Conservation (phyloP, 2,797 vertebrate species). For the Cynopterus sphinx region DNA sequence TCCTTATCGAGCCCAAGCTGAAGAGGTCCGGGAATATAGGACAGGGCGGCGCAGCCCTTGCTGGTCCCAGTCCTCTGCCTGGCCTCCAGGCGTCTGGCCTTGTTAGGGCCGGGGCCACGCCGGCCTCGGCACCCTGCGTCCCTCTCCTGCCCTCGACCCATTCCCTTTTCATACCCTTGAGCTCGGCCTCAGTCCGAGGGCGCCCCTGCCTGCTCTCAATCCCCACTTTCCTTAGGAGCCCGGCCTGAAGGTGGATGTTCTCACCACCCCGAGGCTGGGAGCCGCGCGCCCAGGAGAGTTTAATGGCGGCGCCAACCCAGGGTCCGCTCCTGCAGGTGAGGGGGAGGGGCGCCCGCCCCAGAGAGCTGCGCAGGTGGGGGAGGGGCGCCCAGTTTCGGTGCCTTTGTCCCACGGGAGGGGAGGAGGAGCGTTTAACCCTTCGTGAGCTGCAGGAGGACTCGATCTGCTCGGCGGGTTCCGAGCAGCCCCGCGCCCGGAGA, state of each 20-base stretch:
- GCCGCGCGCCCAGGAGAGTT: background rate
- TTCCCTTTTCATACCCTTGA: background rate
- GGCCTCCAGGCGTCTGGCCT: background rate
- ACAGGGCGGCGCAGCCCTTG: fast-evolving
- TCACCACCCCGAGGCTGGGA: background rate
- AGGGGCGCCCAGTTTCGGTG: conserved; percentile 58
- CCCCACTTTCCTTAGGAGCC: background rate
- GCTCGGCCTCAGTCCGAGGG: background rate
- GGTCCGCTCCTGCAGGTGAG: background rate
- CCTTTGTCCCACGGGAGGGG: conserved; percentile 70
- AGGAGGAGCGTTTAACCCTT: conserved; percentile 61
- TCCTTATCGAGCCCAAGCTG: background rate
- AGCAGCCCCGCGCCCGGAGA: background rate
- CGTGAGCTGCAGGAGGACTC: background rate
- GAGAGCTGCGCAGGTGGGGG: conserved; percentile 56
- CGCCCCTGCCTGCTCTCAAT: background rate
- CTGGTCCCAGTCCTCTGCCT: background rate
- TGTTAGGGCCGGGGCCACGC: background rate
- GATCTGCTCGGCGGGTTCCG: background rate
- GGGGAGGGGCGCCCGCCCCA: conserved; percentile 4
- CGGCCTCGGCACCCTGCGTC: background rate
- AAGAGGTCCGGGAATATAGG: background rate
- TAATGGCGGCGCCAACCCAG: background rate
- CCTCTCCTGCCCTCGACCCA: background rate
- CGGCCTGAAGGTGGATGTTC: background rate